Percentiles rank a stretch among this genome's conserved stretches.
These are phyloP conservation scores for Odontesthes bonariensis DNA, from an alignment of 2,113 vertebrate genomes.

Conservation along the genomic window DNA sequence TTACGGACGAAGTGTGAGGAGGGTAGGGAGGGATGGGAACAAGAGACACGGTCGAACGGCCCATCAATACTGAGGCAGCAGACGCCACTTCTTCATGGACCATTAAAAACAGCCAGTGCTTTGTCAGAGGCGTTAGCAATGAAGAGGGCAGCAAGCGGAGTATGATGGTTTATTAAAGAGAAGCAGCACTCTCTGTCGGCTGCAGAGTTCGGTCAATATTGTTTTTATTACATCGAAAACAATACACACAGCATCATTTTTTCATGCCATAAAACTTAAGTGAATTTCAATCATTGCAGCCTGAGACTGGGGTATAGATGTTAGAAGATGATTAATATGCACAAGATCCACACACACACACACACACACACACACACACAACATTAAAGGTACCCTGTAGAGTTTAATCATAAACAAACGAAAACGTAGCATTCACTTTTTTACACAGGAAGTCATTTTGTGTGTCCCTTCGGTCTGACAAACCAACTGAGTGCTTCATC, in stretches of 20 bases:
- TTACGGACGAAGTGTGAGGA: conserved; percentile 12
- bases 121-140: conserved; percentile 3
- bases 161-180: conserved; percentile 3
- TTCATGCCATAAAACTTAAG: too few relatives aligned
- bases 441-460: neutral
- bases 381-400: neutral
- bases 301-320: neutral
- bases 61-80: conserved; percentile 68
- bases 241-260: too few relatives aligned
- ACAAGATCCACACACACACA: neutral
- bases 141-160: conserved; percentile 15
- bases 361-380: neutral
- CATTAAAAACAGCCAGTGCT: conserved; percentile 58
- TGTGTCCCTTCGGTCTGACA: neutral
- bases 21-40: neutral
- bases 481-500: neutral
- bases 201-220: neutral
- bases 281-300: neutral
- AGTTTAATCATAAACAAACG: neutral
- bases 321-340: neutral
- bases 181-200: neutral
- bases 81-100: conserved; percentile 36
- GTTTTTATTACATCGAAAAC: too few relatives aligned
- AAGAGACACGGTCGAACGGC: conserved; percentile 10
- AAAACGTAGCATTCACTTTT: neutral